phyloP scores from a whole-genome alignment of 2,888 invertebrate genomes.

The Tridacna crocea region DNA sequence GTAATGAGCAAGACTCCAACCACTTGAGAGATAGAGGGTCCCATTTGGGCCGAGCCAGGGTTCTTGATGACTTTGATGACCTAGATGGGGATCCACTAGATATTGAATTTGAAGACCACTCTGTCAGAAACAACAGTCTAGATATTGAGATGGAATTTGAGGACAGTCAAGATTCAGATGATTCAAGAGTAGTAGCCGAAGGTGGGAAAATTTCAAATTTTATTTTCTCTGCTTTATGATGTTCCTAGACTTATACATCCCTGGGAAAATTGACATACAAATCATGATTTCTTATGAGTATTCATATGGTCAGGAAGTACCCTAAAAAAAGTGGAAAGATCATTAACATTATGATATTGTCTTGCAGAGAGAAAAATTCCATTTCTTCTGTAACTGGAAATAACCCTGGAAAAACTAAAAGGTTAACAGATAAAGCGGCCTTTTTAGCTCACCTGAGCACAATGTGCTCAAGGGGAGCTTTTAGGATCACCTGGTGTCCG shows the following conservation, averaged over 20 bases:
- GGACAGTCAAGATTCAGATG: conserved; percentile 65
- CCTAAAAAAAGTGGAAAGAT: too few relatives aligned
- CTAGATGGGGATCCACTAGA: conserved; percentile 69
- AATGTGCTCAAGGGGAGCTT: too few relatives aligned
- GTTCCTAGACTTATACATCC: not conserved
- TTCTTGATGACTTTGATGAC: conserved; percentile 61
- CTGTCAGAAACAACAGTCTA: conserved; percentile 56
- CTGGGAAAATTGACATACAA: too few relatives aligned
- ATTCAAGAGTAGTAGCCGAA: conserved; percentile 33
- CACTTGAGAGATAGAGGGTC: conserved; percentile 41
- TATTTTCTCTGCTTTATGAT: not conserved
- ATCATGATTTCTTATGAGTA: not conserved
- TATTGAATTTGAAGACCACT: conserved; percentile 64
- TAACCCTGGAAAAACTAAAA: too few relatives aligned
- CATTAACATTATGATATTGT: too few relatives aligned
- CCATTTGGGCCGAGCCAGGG: conserved; percentile 26
- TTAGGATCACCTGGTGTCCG: too few relatives aligned
- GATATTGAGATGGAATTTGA: conserved; percentile 61
- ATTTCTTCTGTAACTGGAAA: too few relatives aligned
- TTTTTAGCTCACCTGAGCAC: too few relatives aligned
- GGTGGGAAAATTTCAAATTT: conserved; percentile 26
- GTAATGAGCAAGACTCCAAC: conserved; percentile 19
- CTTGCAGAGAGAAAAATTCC: not conserved
- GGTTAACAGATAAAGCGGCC: too few relatives aligned
- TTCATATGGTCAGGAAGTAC: too few relatives aligned